These are phyloP conservation scores for Kradibia gibbosae DNA, from an alignment of 1,140 invertebrate species.

Conservation along the genomic window DNA sequence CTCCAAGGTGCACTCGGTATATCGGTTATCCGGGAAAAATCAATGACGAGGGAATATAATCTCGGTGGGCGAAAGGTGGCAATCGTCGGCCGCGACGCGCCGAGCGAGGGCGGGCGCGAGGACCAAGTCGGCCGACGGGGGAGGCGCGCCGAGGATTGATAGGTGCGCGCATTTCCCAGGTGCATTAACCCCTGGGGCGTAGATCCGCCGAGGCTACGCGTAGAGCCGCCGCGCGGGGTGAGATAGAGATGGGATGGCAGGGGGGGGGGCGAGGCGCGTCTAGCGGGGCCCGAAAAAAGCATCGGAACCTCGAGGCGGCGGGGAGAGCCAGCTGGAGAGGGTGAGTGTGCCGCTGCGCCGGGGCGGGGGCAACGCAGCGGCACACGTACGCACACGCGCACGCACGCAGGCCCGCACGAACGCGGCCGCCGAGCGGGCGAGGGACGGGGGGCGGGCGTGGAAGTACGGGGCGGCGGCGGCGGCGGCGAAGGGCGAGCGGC, in stretches of 20 bases:
- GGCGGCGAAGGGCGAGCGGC: not conserved
- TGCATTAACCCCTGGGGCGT: not conserved
- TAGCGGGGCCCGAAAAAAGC: not conserved
- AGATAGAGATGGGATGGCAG: not conserved
- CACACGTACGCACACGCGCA: not conserved
- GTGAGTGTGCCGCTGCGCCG: too few relatives aligned
- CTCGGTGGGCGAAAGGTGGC: too few relatives aligned
- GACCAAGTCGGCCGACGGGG: not conserved
- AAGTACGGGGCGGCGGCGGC: not conserved
- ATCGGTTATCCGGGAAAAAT: not conserved
- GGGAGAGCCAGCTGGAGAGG: not conserved
- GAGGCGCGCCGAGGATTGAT: not conserved
- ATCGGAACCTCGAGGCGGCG: not conserved
- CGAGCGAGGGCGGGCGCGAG: not conserved
- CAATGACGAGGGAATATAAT: not conserved
- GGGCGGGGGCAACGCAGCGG: too few relatives aligned
- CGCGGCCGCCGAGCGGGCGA: not conserved
- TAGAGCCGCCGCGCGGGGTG: not conserved
- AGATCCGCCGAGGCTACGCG: not conserved
- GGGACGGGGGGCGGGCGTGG: too few relatives aligned
- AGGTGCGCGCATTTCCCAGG: not conserved
- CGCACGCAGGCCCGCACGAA: not conserved
- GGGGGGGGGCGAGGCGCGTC: too few relatives aligned
- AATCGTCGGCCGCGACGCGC: not conserved
- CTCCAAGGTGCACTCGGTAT: not conserved